Evolutionary conservation across 2,113 vertebrate species (phyloP), one percentile per base, ranked within the genome.

Genomic region (Cathartes aura): DNA sequence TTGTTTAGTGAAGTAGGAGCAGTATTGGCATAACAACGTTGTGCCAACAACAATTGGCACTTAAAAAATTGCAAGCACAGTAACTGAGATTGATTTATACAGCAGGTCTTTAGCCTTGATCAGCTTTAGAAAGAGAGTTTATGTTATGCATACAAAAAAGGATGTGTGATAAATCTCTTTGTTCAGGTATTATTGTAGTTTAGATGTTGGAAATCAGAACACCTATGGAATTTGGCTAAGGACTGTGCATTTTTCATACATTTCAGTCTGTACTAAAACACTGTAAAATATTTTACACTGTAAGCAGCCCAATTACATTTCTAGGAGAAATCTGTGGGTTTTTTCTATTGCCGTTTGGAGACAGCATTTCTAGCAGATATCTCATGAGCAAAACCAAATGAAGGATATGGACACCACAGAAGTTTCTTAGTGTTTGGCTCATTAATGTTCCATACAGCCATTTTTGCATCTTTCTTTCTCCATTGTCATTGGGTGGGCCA

Each of bases 211-310:
- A 66, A 66, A 78, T 89, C 30, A 82, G 92, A 93, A 93, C 74
- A 92, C 67, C 89, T 93, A 36, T 75, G 55, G 30, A 48, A 60
- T 82, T 93, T 19, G 18, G 64, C 89, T 75, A 81, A 87, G 71
- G 53, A 56, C 89, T 83, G 63, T 17, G 18, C 63, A 47, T 91
- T 97, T 94, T 89, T 60, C 93, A 73, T 90, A 88, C 52, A 45
- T 92, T 89, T 93, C 15, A 56, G 18, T 82, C 71, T 93, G 60
- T 81, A 81, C 70, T 85, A 82, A 96, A 97, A 72, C 72, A 68
- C 40, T 38, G 36, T 72, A 45, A 87, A 87, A 63, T 89, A 71
- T 38, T 94, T 78, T 88, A 60, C 64, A 78, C 84, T 7, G 11
- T 66, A 93, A 93, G 67, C 59, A 92, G 9, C 58, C 26, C 40